Percentiles rank a stretch among this genome's conserved stretches.
phyloP scores from a whole-genome alignment of 1,140 invertebrate species.

The Aphaenogaster floridana region DNA sequence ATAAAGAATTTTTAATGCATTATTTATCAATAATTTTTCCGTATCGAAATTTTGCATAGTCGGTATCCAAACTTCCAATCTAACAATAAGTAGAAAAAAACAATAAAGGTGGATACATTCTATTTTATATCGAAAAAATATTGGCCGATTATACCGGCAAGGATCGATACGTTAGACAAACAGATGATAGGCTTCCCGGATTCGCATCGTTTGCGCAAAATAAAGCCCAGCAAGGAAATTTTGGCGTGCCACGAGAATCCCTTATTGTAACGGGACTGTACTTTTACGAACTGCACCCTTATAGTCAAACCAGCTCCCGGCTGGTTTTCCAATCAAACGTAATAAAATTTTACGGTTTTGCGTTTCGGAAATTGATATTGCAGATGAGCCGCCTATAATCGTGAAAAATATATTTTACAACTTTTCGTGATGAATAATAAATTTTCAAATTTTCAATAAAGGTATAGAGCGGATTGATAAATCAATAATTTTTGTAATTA shows the following conservation, averaged over 20 bases:
- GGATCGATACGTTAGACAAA: slow-evolving; percentile 37
- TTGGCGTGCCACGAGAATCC: slow-evolving; percentile 5
- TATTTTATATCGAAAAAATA: slow-evolving; percentile 30
- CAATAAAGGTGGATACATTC: not conserved
- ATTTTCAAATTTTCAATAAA: not conserved
- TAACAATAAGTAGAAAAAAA: not conserved
- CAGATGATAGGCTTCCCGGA: slow-evolving; percentile 49
- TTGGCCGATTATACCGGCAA: slow-evolving; percentile 22
- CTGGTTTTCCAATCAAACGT: slow-evolving; percentile 26
- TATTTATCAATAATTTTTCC: not conserved
- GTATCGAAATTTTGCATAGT: not conserved
- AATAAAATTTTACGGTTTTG: slow-evolving; percentile 64
- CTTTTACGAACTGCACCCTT: slow-evolving; percentile 9
- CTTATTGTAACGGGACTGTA: not conserved
- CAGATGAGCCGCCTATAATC: not conserved
- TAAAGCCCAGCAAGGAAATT: slow-evolving; percentile 28
- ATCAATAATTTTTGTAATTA: not conserved
- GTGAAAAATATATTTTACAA: not conserved
- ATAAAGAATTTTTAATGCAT: not conserved
- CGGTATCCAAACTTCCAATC: not conserved
- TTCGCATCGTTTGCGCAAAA: slow-evolving; percentile 52
- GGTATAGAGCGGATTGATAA: not conserved
- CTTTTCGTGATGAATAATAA: not conserved
- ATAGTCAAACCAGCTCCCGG: not conserved
- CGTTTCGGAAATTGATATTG: slow-evolving; percentile 57